phyloP scores from a whole-genome alignment of 2,888 invertebrate species.

The Pollenia amentaria region DNA sequence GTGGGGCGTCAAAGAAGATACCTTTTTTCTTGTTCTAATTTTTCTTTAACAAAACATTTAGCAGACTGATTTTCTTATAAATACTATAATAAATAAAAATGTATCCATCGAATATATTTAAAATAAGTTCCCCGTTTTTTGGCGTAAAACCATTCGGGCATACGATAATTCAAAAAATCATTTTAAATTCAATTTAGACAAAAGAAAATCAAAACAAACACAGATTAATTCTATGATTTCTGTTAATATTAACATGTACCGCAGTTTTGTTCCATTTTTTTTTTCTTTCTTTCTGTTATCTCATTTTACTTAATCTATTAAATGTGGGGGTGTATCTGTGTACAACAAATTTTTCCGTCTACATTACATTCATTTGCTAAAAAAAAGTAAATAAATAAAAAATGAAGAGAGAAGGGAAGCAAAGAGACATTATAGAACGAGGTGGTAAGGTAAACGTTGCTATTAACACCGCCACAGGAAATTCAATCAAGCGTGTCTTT shows the following conservation, averaged over 20 bases:
- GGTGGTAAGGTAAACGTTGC: constrained; percentile 55
- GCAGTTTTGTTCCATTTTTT: constrained; percentile 1
- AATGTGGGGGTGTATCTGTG: neutral
- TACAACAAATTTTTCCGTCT: neutral
- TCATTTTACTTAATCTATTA: neutral
- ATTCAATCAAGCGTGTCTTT: constrained; percentile 75
- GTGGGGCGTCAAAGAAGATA: too few relatives aligned
- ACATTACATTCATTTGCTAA: constrained; percentile 20
- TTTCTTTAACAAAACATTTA: too few relatives aligned
- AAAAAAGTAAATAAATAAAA: neutral
- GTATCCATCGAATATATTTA: too few relatives aligned
- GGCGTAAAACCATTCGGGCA: too few relatives aligned
- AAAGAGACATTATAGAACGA: constrained; percentile 6
- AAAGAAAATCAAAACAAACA: constrained; percentile 29
- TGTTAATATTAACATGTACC: constrained; percentile 22
- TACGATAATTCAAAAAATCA: neutral
- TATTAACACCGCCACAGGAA: constrained; percentile 74
- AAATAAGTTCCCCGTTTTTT: too few relatives aligned
- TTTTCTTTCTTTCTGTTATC: neutral
- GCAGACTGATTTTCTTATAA: too few relatives aligned
- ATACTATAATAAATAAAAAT: too few relatives aligned
- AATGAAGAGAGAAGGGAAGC: neutral
- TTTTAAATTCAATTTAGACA: constrained; percentile 69
- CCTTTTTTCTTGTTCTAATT: too few relatives aligned
- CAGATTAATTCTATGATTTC: constrained; percentile 54